Evolutionary conservation across 2,797 vertebrate species (phyloP).

Genomic region (Onychomys leucogaster): DNA sequence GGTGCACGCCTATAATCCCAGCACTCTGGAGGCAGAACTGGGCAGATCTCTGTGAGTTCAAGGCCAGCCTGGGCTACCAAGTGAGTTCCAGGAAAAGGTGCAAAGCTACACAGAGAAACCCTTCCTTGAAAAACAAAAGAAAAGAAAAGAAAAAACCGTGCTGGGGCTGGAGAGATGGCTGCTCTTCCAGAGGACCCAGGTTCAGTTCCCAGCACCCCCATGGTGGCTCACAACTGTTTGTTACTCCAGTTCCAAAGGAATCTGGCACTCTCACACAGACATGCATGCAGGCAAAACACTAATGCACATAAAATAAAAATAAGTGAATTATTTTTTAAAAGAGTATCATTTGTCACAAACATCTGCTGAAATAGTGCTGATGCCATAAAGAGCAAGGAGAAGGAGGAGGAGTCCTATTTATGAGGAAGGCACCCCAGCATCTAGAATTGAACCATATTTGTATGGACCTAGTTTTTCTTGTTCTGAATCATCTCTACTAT

Average conservation of each 20-base stretch:
- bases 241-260: neutral
- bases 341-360: neutral
- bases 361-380: neutral
- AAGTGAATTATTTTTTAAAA: neutral
- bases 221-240: neutral
- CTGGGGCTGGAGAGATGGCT: neutral
- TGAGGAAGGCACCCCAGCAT: neutral
- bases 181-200: neutral
- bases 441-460: slow-evolving; percentile 7
- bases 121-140: too few relatives aligned
- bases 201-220: neutral
- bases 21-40: too few relatives aligned
- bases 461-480: slow-evolving; percentile 8
- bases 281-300: neutral
- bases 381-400: neutral
- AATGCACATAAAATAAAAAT: neutral
- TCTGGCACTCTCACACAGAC: neutral
- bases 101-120: too few relatives aligned
- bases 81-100: too few relatives aligned
- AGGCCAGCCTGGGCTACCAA: too few relatives aligned
- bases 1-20: too few relatives aligned
- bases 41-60: too few relatives aligned
- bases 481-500: slow-evolving; percentile 28
- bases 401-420: neutral
- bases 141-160: too few relatives aligned